Base-by-base conservation (phyloP, 2,888 invertebrate genomes). In the Acholoe squamosa region DNA sequence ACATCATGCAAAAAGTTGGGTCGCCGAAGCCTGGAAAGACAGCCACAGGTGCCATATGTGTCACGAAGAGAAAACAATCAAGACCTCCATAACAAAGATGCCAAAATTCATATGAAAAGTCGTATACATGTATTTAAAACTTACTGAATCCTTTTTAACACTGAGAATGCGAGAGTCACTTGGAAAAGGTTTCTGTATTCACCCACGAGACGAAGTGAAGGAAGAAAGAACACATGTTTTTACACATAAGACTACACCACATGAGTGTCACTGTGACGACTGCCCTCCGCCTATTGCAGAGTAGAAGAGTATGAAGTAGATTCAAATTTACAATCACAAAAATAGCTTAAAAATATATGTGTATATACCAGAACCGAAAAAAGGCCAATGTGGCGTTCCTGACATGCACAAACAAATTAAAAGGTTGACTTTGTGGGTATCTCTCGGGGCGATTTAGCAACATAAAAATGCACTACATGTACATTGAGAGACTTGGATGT, bases 131-230 rank as follows among this genome's bases (percentile, higher is more conserved):
- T 71, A 43, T 43, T 43, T 71, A 34, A 80, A 80, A 95, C 95
- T 95, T 94, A 95, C 95, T 94, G 94, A 91, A 95, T 95, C 92
- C 93, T 93, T 92, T 93, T 93, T 91, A 95, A 91, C 52, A 94
- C 93, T 91, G 93, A 93, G 91, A 94, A 93, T n/a, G 95, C 94
- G 92, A 93, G 93, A 89, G 94, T 94, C 92, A 94, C 94, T 91
- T 94, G 93, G 94, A 94, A 94, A 93, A 95, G 94, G 93, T 91
- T 90, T 61, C 91, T 92, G 91, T 89, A 25, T 52, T 52, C 54
- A 86, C 54, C 86, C 80, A 80, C 34, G 80, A 80, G 54, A 77
- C 67, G 76, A 88, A 77, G 67, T 33, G 56, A 10, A 86, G 34
- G 61, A 90, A 89, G 89, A 52, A 51, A 61, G 80, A 80, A 80